A percentile compares a stretch with the other conserved stretches of the same genome.
phyloP scores from a whole-genome alignment of 1,140 invertebrate genomes.

The Ceratosolen fusciceps region DNA sequence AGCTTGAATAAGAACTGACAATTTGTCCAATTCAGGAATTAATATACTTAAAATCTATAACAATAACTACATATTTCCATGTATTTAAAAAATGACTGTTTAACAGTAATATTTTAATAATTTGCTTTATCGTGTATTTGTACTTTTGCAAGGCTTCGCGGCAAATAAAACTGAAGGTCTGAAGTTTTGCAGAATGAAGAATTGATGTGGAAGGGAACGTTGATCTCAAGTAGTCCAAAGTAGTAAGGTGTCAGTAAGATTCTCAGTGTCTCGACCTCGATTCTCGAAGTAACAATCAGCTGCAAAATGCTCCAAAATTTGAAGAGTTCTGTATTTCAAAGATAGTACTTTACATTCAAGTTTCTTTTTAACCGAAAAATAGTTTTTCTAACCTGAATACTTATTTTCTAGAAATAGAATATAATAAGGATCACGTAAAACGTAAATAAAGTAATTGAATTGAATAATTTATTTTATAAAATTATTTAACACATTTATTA shows the following conservation, averaged over 20 bases:
- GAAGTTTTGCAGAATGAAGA: conserved; percentile 45
- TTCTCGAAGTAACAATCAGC: conserved; percentile 42
- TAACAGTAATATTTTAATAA: conserved; percentile 19
- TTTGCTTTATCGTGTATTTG: conserved; percentile 38
- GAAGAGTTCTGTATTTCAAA: conserved; percentile 31
- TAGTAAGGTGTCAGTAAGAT: conserved; percentile 40
- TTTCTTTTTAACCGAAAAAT: conserved; percentile 30
- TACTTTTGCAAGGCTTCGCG: conserved; percentile 40
- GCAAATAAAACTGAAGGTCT: conserved; percentile 39
- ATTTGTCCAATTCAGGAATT: background rate
- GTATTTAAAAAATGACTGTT: background rate
- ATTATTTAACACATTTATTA: conserved; percentile 3
- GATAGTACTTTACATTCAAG: conserved; percentile 30
- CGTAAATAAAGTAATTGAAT: conserved; percentile 23
- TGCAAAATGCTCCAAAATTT: conserved; percentile 40
- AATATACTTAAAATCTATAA: conserved; percentile 9
- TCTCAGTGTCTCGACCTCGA: conserved; percentile 41
- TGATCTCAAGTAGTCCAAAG: conserved; percentile 47
- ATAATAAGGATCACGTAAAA: conserved; percentile 34
- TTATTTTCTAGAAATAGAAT: conserved; percentile 39
- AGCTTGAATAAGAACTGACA: background rate
- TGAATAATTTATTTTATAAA: conserved; percentile 18
- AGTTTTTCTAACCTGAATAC: conserved; percentile 34
- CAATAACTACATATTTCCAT: background rate
- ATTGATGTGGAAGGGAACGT: conserved; percentile 47